Evolutionary conservation across 2,888 invertebrate species (phyloP).

Genomic region (Lasius platythorax): DNA sequence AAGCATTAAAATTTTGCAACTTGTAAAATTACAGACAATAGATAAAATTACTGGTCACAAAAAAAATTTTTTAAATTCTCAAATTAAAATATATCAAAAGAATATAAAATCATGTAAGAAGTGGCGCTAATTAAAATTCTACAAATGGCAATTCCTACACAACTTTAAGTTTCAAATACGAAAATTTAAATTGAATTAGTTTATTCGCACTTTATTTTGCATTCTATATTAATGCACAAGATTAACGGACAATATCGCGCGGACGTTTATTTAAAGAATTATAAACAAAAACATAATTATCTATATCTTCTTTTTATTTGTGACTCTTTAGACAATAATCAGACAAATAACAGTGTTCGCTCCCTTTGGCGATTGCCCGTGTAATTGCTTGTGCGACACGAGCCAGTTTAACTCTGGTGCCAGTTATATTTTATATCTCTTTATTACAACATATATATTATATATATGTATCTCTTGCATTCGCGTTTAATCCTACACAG

Average conservation of each 20-base stretch:
- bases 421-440: conserved; percentile 23
- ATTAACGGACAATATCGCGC: conserved; percentile 22
- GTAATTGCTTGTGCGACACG: conserved; percentile 53
- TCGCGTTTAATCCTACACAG: conserved; percentile 1
- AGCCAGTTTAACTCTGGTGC: conserved; percentile 46
- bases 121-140: not conserved
- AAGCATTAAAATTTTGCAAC: too few relatives aligned
- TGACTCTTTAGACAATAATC: conserved; percentile 84
- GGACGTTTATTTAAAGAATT: not conserved
- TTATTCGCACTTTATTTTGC: conserved; percentile 15
- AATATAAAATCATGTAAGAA: not conserved
- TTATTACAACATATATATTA: conserved; percentile 20
- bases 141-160: not conserved
- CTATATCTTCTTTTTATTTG: conserved; percentile 76
- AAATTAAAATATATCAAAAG: not conserved
- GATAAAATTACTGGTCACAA: too few relatives aligned
- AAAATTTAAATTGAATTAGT: conserved; percentile 15
- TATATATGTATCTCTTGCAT: conserved; percentile 28
- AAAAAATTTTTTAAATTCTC: not conserved
- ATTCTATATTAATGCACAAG: conserved; percentile 10
- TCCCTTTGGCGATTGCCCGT: conserved; percentile 69
- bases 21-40: too few relatives aligned
- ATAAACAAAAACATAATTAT: conserved; percentile 20
- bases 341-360: conserved; percentile 83
- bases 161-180: not conserved